Percentiles rank a stretch among this genome's conserved stretches.
These are phyloP conservation scores for Dendrolimus kikuchii DNA, from an alignment of 1,140 invertebrate genomes.

Conservation along the genomic window DNA sequence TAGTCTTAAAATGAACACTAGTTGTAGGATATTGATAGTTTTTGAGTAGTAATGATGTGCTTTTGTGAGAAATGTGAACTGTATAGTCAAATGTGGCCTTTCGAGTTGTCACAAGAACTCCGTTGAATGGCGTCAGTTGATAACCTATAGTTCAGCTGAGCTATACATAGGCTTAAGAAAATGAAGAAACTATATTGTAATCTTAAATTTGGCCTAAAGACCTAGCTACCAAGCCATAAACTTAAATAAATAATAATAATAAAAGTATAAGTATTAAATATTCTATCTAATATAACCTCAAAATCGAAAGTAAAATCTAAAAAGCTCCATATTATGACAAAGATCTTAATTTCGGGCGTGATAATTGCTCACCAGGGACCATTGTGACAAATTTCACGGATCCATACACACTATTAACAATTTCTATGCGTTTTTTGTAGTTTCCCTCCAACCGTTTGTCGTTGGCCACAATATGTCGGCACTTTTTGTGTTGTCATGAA, in stretches of 20 bases:
- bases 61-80: no score
- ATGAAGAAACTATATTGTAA: no score
- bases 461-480: conserved; percentile 23
- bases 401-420: conserved; percentile 35
- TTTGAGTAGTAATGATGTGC: no score
- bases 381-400: conserved; percentile 33
- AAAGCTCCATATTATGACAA: conserved; percentile 24
- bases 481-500: conserved; percentile 15
- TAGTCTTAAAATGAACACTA: no score
- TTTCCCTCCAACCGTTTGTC: conserved; percentile 29
- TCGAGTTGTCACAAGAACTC: no score
- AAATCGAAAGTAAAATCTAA: not conserved
- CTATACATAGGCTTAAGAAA: no score
- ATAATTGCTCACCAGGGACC: conserved; percentile 23
- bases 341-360: conserved; percentile 32
- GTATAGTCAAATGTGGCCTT: no score
- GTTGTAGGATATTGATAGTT: no score
- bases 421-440: conserved; percentile 21
- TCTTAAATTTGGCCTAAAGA: no score
- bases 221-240: no score
- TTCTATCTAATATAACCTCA: not conserved
- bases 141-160: no score
- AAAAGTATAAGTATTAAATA: not conserved
- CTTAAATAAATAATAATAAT: not conserved
- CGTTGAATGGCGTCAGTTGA: no score